Percentiles rank a stretch among this genome's conserved stretches.
Conservation (phyloP, 2,797 vertebrate genomes). For the Urosaurus nigricauda region DNA sequence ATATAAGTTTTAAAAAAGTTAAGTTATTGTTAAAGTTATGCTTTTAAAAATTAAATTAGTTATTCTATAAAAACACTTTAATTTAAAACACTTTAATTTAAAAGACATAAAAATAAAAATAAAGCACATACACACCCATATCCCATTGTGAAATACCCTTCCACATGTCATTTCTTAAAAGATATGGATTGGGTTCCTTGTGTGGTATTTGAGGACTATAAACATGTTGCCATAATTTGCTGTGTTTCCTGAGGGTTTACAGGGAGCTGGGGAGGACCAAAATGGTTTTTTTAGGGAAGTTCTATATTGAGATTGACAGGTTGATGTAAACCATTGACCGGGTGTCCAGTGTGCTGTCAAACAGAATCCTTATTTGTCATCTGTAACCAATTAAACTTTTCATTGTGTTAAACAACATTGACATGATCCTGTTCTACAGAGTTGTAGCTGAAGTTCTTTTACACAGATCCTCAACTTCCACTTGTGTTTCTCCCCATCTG, state of each 20-base stretch:
- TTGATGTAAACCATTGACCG: constrained; percentile 83
- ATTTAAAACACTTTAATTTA: no score
- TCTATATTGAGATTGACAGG: constrained; percentile 82
- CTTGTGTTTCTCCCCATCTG: background rate
- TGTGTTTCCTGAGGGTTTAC: constrained; percentile 75
- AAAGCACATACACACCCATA: constrained; percentile 34
- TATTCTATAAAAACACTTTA: no score
- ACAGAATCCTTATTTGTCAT: constrained; percentile 73
- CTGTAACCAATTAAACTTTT: constrained; percentile 78
- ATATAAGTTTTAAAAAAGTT: no score
- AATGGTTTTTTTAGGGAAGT: constrained; percentile 68
- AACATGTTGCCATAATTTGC: constrained; percentile 81
- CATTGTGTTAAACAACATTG: constrained; percentile 73
- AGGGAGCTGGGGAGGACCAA: constrained; percentile 47
- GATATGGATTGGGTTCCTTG: constrained; percentile 73
- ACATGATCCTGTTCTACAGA: constrained; percentile 60
- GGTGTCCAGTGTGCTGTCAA: constrained; percentile 73
- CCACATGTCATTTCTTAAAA: constrained; percentile 68
- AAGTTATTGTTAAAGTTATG: no score
- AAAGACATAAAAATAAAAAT: no score
- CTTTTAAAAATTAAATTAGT: no score
- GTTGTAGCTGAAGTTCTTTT: constrained; percentile 56
- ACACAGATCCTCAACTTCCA: constrained; percentile 24
- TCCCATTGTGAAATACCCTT: constrained; percentile 65
- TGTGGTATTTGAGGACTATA: constrained; percentile 79